Base-by-base conservation (phyloP, 2,797 vertebrate genomes). In the Alcedo atthis region DNA sequence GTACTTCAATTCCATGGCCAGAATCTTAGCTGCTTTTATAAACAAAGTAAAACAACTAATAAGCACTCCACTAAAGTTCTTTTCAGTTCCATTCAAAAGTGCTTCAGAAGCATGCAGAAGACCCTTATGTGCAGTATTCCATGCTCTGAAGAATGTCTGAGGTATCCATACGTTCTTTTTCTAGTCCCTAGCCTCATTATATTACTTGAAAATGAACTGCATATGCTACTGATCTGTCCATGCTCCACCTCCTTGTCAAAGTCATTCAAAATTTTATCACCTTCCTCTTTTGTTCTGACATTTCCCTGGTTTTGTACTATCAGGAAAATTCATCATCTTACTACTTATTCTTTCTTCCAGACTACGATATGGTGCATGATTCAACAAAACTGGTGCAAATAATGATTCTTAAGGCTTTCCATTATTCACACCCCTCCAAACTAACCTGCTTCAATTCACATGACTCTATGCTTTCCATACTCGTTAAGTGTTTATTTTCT, bases 201-300 rank as follows among this genome's bases (percentile, higher is more conserved):
- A 77, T 76, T 78, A 73, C 43, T 48, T 57, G 67, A 91, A 92
- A 94, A 91, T 42, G 20, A 93, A 48, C 54, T 73, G 33, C 45
- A 70, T 79, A 84, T 49, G 61, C 43, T 89, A 69, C 73, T 90
- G 77, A 64, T 30, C 0, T 16, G 78, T 35, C 85, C 46, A 76
- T 63, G 84, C 76, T 89, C 90, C 91, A 90, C 95, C 86, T 92
- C 55, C 81, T 89, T 85, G 81, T 94, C 90, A 90, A 82, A 92
- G 80, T 71, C 40, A 95, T 83, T 92, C 84, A 90, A 35, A 66
- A 89, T 90, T 95, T 90, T 87, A 92, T 85, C 81, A 85, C 43
- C 12, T 69, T 66, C 35, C 58, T 90, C 43, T 92, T 94, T 93
- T 76, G 55, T 85, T 87, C 92, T 67, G 69, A 91, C 61, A 78